Evolutionary conservation across 2,797 vertebrate species (phyloP), one percentile per base, ranked within the genome.

Genomic region (Hipposideros larvatus): DNA sequence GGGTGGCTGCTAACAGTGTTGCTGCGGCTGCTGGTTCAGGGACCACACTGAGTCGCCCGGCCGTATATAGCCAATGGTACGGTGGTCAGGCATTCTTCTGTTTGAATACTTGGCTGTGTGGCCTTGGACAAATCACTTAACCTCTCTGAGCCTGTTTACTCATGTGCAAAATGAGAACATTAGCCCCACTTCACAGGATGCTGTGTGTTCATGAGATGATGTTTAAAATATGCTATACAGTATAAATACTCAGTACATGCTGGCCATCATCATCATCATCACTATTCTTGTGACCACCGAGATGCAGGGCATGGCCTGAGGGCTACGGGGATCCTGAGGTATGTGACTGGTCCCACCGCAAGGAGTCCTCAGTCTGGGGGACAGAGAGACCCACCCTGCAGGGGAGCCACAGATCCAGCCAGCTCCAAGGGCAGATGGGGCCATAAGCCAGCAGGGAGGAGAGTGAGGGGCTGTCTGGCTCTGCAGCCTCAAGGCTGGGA

Each of bases 111-210:
- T 26, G 19, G 65, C 70, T 61, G 24, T 43, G n/a, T 48, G 65
- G 75, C 78, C 74, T 74, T 61, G 24, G 55, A 78, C 8, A 90
- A 84, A 73, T 73, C 48, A 51, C 51, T 37, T 75, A 14, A 63
- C 34, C 18, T 90, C 66, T 94, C 88, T 90, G 66, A 94, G 37
- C 63, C 34, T 63, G 21, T 85, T 68, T 95, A 46, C 31, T 84
- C 24, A 7, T 28, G 37, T 22, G 26, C 46, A 79, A 80, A 79
- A 77, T 14, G 22, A 95, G 63, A 53, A 11, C 55, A 22, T 70
- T 46, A 87, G 93, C 48, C 11, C 46, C 71, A 66, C 11, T 41
- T 43, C 61, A 63, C 19, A 53, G 48, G 66, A 85, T 71, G 93
- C 78, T 71, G 68, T 63, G 71, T 71, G 46, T 31, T 71, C 24